These are phyloP conservation scores for Arion vulgaris DNA, from an alignment of 1,140 invertebrate species.

Conservation along the genomic window DNA sequence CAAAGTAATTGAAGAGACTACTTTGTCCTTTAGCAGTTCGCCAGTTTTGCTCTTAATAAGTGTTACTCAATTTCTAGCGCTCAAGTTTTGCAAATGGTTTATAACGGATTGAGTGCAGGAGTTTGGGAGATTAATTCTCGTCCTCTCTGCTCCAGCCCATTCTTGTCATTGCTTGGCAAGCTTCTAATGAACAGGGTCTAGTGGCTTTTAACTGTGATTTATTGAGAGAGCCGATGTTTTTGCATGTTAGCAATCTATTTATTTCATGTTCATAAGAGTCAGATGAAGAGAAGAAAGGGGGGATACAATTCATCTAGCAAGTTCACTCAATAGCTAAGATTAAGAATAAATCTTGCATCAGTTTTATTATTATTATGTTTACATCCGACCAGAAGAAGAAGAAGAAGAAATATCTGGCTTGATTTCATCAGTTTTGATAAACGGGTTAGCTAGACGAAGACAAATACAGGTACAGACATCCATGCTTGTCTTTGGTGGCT, in stretches of 20 bases:
- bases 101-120: background rate
- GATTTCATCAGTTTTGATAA: constrained; percentile 1
- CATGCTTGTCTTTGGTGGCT: background rate
- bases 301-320: background rate
- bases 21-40: background rate
- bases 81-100: background rate
- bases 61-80: constrained; percentile 22
- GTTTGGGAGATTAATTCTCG: constrained; percentile 18
- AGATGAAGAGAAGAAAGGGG: background rate
- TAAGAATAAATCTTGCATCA: constrained; percentile 17
- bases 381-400: background rate
- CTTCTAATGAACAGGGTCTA: constrained; percentile 28
- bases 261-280: background rate
- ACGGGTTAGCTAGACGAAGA: background rate
- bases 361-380: background rate
- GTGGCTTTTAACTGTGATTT: constrained; percentile 33
- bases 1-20: background rate
- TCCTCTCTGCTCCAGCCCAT: background rate
- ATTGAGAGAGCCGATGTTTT: constrained; percentile 1
- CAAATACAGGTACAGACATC: background rate
- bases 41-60: constrained; percentile 5
- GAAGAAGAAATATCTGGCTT: too few species aligned
- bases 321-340: background rate
- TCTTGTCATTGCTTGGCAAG: constrained; percentile 9
- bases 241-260: constrained; percentile 29